These are phyloP conservation scores for Opisthocomus hoazin DNA, from an alignment of 2,113 vertebrate species.

Conservation along the genomic window DNA sequence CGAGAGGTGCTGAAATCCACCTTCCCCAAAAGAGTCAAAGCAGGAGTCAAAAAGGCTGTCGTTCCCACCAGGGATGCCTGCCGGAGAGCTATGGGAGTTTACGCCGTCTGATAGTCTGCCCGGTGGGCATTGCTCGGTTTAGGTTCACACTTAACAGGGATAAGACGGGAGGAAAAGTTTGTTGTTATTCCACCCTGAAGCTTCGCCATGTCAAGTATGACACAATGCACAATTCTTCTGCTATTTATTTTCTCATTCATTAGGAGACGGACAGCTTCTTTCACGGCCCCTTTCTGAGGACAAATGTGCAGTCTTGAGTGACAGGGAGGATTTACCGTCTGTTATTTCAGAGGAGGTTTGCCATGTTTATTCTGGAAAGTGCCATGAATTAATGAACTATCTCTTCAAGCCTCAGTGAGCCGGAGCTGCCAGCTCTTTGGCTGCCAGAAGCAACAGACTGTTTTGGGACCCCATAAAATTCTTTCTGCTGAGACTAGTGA, in stretches of 20 bases:
- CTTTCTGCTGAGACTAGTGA: slow-evolving; percentile 36
- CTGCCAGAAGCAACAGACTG: slow-evolving; percentile 59
- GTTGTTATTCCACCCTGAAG: background rate
- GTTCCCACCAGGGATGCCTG: background rate
- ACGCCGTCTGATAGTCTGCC: background rate
- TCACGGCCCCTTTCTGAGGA: slow-evolving; percentile 2
- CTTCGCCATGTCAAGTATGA: background rate
- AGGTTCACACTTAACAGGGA: background rate
- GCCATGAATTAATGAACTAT: slow-evolving; percentile 61
- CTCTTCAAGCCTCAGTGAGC: slow-evolving; percentile 53
- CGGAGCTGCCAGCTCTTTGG: background rate
- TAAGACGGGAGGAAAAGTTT: background rate
- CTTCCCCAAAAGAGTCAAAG: background rate
- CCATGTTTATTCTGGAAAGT: slow-evolving; percentile 58
- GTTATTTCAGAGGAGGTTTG: slow-evolving; percentile 58
- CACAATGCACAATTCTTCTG: slow-evolving; percentile 37
- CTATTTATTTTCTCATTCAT: slow-evolving; percentile 51
- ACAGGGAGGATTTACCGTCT: slow-evolving; percentile 50
- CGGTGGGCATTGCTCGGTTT: background rate
- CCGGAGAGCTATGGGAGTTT: background rate
- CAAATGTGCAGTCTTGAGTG: slow-evolving; percentile 44
- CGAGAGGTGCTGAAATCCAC: background rate
- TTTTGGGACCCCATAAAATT: slow-evolving; percentile 48
- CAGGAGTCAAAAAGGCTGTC: background rate
- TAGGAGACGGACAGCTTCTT: slow-evolving; percentile 19